Evolutionary conservation across 2,888 invertebrate genomes (phyloP).

Genomic region (Andrena flavipes): DNA sequence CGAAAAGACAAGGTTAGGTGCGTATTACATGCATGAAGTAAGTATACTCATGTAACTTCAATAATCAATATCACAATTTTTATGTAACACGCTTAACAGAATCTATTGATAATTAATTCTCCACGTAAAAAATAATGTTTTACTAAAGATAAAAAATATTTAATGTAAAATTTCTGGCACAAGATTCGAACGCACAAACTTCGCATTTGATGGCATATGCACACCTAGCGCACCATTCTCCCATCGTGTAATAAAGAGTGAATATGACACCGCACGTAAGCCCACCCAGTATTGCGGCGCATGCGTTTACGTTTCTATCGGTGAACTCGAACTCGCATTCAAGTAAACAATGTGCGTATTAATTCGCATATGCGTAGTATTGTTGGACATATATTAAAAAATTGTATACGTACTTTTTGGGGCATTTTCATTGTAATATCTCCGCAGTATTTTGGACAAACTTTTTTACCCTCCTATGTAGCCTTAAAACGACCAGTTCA

Average conservation of each 20-base stretch:
- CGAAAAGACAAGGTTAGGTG: slow-evolving; percentile 47
- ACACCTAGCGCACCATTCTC: slow-evolving; percentile 30
- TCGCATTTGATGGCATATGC: not conserved
- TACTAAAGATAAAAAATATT: slow-evolving; percentile 38
- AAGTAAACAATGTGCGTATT: not conserved
- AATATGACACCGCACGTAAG: not conserved
- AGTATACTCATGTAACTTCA: not conserved
- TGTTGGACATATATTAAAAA: slow-evolving; percentile 13
- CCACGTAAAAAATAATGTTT: slow-evolving; percentile 30
- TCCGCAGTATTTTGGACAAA: not conserved
- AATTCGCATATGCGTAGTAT: not conserved
- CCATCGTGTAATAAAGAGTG: not conserved
- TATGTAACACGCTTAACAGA: slow-evolving; percentile 13
- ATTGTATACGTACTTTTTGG: not conserved
- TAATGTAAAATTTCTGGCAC: slow-evolving; percentile 9
- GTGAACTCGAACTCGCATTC: not conserved
- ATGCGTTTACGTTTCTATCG: slow-evolving; percentile 50
- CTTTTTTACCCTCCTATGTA: not conserved
- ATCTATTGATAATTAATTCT: slow-evolving; percentile 9
- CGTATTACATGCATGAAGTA: slow-evolving; percentile 2
- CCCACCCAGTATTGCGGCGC: slow-evolving; percentile 18
- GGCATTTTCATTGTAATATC: too few relatives aligned
- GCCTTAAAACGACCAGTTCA: not conserved
- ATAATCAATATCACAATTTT: not conserved
- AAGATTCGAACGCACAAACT: slow-evolving; percentile 51